These are phyloP conservation scores for Doryteuthis pealeii DNA, from an alignment of 1,140 invertebrate species.

Conservation along the genomic window DNA sequence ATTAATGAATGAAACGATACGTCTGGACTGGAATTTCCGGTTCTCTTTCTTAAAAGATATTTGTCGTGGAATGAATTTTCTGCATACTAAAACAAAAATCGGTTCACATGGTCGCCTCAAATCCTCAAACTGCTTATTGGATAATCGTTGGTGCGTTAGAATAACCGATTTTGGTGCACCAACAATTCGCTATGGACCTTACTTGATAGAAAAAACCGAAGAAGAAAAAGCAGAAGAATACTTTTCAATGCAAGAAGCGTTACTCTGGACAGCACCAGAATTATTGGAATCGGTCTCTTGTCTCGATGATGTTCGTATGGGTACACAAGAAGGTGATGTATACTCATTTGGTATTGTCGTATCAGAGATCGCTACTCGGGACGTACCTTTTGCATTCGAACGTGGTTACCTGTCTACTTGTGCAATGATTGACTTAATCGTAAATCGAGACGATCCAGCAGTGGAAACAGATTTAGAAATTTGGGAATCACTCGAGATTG, in stretches of 20 bases:
- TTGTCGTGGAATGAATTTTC: neutral
- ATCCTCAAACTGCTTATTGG: constrained; percentile 95
- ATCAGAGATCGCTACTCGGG: constrained; percentile 29
- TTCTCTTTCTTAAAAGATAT: constrained; percentile 91
- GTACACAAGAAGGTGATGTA: constrained; percentile 86
- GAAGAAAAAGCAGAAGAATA: neutral
- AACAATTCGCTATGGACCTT: no score
- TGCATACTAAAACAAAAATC: constrained; percentile 68
- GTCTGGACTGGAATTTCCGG: constrained; percentile 88
- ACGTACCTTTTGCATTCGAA: constrained; percentile 30
- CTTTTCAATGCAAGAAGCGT: neutral
- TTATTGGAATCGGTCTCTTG: constrained; percentile 66
- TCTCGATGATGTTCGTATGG: constrained; percentile 55
- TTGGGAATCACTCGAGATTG: neutral
- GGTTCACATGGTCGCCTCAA: constrained; percentile 90
- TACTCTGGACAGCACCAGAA: constrained; percentile 90
- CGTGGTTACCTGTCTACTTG: constrained; percentile 16
- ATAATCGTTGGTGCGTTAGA: constrained; percentile 93
- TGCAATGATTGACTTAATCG: constrained; percentile 26
- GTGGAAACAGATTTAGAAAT: neutral
- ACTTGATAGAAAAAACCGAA: neutral
- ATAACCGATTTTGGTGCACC: constrained; percentile 85
- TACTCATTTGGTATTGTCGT: constrained; percentile 68
- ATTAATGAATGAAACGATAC: constrained; percentile 84
- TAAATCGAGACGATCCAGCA: constrained; percentile 23